Conservation (phyloP, 2,888 invertebrate species). For the Stratiomys singularior region DNA sequence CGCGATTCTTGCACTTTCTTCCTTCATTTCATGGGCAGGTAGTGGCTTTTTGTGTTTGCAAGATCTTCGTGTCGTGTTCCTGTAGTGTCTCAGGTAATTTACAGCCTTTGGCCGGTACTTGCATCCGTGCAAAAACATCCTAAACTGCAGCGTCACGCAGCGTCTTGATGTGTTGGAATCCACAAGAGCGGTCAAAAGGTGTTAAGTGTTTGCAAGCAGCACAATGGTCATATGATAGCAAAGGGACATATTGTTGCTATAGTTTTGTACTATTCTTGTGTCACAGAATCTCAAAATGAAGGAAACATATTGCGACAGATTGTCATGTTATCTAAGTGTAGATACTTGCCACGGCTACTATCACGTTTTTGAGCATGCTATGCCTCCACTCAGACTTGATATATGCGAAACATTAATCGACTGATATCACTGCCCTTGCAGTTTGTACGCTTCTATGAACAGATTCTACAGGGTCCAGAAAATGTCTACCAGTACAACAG, state of each 20-base stretch:
- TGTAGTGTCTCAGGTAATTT: slow-evolving; percentile 27
- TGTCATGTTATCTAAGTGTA: slow-evolving; percentile 42
- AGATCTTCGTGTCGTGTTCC: slow-evolving; percentile 35
- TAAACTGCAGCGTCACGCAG: slow-evolving; percentile 45
- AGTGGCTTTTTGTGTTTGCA: slow-evolving; percentile 18
- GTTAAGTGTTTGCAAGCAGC: slow-evolving; percentile 32
- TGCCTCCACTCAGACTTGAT: slow-evolving; percentile 19
- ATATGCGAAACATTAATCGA: slow-evolving; percentile 23
- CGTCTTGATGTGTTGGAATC: slow-evolving; percentile 17
- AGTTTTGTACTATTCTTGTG: background rate
- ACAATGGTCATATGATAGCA: slow-evolving; percentile 34
- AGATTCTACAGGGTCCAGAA: no score
- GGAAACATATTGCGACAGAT: slow-evolving; percentile 43
- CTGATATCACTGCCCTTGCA: background rate
- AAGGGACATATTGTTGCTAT: slow-evolving; percentile 17
- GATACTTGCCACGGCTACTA: slow-evolving; percentile 21
- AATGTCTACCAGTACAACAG: no score
- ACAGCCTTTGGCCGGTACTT: slow-evolving; percentile 33
- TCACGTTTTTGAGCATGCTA: slow-evolving; percentile 41
- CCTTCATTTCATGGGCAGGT: slow-evolving; percentile 24
- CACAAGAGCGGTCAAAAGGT: slow-evolving; percentile 43
- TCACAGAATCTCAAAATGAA: slow-evolving; percentile 10
- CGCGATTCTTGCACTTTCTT: slow-evolving; percentile 31
- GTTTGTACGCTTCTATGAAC: no score
- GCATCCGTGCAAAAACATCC: slow-evolving; percentile 34